phyloP scores from a whole-genome alignment of 2,888 invertebrate genomes.

The Mamestra brassicae region DNA sequence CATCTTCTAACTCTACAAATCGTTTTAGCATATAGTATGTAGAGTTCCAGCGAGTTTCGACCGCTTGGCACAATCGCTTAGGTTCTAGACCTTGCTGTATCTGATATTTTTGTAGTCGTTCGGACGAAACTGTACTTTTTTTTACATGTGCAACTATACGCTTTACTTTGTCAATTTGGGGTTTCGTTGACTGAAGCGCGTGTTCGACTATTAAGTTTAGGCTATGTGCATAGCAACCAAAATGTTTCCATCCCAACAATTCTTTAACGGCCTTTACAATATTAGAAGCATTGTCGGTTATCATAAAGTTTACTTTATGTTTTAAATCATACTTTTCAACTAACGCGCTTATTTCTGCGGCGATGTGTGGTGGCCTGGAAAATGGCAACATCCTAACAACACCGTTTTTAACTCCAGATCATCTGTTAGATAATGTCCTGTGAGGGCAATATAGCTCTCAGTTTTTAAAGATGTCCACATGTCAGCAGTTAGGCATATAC shows the following conservation, averaged over 20 bases:
- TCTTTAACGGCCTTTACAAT: too few species aligned
- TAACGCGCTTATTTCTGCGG: conserved; percentile 46
- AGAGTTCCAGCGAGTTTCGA: conserved; percentile 68
- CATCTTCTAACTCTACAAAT: conserved; percentile 62
- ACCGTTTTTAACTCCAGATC: neutral
- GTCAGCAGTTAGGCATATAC: conserved; percentile 10
- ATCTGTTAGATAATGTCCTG: conserved; percentile 4
- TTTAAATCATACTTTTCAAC: conserved; percentile 41
- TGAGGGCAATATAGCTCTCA: conserved; percentile 5
- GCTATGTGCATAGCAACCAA: conserved; percentile 64
- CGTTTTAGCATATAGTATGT: conserved; percentile 65
- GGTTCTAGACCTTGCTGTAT: conserved; percentile 53
- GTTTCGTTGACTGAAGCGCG: conserved; percentile 35
- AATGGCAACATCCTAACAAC: conserved; percentile 16
- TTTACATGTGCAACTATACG: conserved; percentile 53
- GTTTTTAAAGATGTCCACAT: conserved; percentile 14
- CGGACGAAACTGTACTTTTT: conserved; percentile 57
- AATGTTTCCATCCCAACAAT: conserved; percentile 54
- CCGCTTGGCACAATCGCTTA: conserved; percentile 61
- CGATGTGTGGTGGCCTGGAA: conserved; percentile 59
- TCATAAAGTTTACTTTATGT: too few species aligned
- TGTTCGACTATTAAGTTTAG: conserved; percentile 58
- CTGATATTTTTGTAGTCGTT: conserved; percentile 59
- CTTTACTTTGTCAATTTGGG: conserved; percentile 56
- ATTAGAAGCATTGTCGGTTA: too few species aligned